phyloP scores from a whole-genome alignment of 2,888 invertebrate genomes.

The Tiliacea citrago region DNA sequence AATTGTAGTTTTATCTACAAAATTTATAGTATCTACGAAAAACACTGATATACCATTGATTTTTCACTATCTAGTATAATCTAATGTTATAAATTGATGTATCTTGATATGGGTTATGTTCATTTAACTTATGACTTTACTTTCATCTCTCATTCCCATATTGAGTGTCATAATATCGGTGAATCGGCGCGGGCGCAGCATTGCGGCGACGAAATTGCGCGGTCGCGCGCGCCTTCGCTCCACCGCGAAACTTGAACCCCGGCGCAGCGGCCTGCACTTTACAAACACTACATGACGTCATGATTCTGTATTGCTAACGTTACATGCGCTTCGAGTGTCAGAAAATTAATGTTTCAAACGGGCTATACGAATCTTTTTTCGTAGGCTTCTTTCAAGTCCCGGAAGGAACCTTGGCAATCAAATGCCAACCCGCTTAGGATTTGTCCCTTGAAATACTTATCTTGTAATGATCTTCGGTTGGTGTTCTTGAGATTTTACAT shows the following conservation, averaged over 20 bases:
- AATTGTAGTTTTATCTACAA: no score
- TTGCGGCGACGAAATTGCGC: constrained; percentile 82
- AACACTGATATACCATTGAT: not conserved
- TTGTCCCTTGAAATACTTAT: not conserved
- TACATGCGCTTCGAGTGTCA: constrained; percentile 61
- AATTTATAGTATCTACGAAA: not conserved
- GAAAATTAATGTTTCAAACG: constrained; percentile 25
- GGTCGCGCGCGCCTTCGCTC: constrained; percentile 81
- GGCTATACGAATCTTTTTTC: not conserved
- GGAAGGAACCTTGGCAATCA: not conserved
- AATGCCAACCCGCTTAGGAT: not conserved
- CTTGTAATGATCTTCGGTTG: not conserved
- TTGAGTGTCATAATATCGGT: constrained; percentile 33
- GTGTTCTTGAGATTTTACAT: not conserved
- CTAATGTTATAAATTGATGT: not conserved
- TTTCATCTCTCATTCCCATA: constrained; percentile 31
- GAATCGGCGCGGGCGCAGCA: constrained; percentile 58
- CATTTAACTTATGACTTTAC: not conserved
- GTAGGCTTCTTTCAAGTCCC: not conserved
- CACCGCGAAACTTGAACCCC: constrained; percentile 83
- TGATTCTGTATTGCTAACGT: constrained; percentile 53
- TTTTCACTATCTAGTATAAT: not conserved
- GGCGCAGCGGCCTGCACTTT: constrained; percentile 61
- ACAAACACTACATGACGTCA: constrained; percentile 61
- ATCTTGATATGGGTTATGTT: not conserved